These are phyloP conservation scores for Sternotherus odoratus DNA, from an alignment of 2,797 vertebrate species.

Conservation along the genomic window DNA sequence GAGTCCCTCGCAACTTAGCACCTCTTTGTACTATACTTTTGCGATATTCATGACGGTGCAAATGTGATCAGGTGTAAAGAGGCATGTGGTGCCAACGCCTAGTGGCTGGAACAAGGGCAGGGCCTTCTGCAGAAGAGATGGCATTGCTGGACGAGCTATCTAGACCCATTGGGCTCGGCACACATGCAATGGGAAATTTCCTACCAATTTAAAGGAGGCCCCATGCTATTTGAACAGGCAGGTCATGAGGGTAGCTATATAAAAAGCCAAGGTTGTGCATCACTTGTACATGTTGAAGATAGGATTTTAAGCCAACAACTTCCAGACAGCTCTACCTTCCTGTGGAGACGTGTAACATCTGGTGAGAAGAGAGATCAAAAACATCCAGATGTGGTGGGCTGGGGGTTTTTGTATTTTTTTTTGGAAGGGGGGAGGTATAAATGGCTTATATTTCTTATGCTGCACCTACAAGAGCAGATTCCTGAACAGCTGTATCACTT, in stretches of 20 bases:
- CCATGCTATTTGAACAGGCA: not conserved
- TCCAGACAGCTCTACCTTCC: not conserved
- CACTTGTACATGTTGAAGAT: not conserved
- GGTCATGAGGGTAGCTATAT: not conserved
- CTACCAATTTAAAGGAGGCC: not conserved
- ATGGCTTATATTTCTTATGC: not conserved
- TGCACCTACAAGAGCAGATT: not conserved
- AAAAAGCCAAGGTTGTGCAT: not conserved
- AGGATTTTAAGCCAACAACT: not conserved
- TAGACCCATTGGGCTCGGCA: not conserved
- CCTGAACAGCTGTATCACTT: not conserved
- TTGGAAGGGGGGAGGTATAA: not conserved
- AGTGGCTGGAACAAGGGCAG: not conserved
- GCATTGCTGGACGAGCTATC: not conserved
- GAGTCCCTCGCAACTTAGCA: not conserved
- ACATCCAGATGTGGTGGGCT: not conserved
- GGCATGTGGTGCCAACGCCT: not conserved
- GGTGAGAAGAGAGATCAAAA: not conserved
- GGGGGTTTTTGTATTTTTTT: not conserved
- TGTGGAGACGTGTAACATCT: not conserved
- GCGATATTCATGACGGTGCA: not conserved
- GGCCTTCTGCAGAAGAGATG: not conserved
- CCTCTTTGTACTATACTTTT: not conserved
- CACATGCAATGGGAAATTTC: not conserved
- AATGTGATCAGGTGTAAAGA: not conserved